These are phyloP conservation scores for Xanthorhoe spadicearia DNA, from an alignment of 2,888 invertebrate species.

Conservation along the genomic window DNA sequence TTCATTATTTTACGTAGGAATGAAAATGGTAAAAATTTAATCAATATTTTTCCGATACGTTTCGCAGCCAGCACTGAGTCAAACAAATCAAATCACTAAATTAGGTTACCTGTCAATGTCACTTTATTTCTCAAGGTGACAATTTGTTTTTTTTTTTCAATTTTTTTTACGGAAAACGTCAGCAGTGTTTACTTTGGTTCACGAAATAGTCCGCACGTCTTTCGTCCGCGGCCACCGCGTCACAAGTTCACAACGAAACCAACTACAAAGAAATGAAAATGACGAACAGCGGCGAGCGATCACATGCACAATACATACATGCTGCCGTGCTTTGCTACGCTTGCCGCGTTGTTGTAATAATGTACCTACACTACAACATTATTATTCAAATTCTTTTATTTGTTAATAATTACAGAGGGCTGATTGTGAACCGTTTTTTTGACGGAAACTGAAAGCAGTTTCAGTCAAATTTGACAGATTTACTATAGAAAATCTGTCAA, in stretches of 20 bases:
- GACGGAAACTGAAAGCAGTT: too few species aligned
- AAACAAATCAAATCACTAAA: conserved; percentile 42
- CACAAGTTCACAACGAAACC: too few species aligned
- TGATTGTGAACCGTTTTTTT: too few species aligned
- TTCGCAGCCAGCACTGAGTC: conserved; percentile 10
- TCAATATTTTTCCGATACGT: conserved; percentile 58
- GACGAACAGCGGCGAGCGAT: neutral
- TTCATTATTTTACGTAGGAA: conserved; percentile 16
- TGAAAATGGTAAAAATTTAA: conserved; percentile 47
- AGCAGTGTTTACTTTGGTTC: neutral
- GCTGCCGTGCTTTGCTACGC: neutral
- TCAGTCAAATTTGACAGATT: too few species aligned
- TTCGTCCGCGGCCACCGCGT: conserved; percentile 49
- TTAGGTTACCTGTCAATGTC: conserved; percentile 75
- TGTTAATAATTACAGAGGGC: too few species aligned
- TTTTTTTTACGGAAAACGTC: conserved; percentile 39
- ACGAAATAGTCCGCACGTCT: conserved; percentile 51
- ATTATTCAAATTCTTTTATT: too few species aligned
- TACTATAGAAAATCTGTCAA: too few species aligned
- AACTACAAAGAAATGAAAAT: neutral
- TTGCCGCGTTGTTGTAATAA: too few species aligned
- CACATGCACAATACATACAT: too few species aligned
- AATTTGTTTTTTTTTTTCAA: conserved; percentile 47
- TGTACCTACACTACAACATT: too few species aligned
- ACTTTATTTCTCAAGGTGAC: conserved; percentile 51